Evolutionary conservation across 2,888 invertebrate species (phyloP).

Genomic region (Parasteatoda lunata): DNA sequence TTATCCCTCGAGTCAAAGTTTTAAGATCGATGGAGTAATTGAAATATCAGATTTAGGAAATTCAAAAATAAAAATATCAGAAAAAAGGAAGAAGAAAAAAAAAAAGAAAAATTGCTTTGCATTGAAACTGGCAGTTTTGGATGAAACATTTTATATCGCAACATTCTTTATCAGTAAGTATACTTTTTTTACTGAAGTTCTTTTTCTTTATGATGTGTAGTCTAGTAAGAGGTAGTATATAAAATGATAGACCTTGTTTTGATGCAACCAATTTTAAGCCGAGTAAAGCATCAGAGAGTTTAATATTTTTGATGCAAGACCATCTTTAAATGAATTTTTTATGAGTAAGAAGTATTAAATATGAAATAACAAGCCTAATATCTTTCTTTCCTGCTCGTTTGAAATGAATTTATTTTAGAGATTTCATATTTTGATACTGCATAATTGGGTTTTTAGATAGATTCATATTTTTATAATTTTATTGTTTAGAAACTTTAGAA

Average conservation of each 20-base stretch:
- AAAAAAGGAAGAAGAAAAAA: conserved; percentile 30
- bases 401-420: too few relatives aligned
- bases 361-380: too few relatives aligned
- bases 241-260: conserved; percentile 2
- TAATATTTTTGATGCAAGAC: neutral
- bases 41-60: conserved; percentile 58
- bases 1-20: neutral
- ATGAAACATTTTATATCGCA: conserved; percentile 27
- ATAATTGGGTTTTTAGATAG: too few relatives aligned
- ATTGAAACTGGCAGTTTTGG: conserved; percentile 7
- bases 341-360: neutral
- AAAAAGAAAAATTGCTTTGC: conserved; percentile 12
- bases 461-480: too few relatives aligned
- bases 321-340: neutral
- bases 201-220: neutral
- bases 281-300: neutral
- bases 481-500: too few relatives aligned
- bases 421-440: too few relatives aligned
- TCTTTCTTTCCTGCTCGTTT: too few relatives aligned
- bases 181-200: too few relatives aligned
- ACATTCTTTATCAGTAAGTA: neutral
- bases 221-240: neutral
- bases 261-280: neutral
- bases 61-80: conserved; percentile 1
- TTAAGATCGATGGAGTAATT: conserved; percentile 47